These are phyloP conservation scores for Melanostigma gelatinosum DNA, from an alignment of 2,113 vertebrate genomes.

Conservation along the genomic window DNA sequence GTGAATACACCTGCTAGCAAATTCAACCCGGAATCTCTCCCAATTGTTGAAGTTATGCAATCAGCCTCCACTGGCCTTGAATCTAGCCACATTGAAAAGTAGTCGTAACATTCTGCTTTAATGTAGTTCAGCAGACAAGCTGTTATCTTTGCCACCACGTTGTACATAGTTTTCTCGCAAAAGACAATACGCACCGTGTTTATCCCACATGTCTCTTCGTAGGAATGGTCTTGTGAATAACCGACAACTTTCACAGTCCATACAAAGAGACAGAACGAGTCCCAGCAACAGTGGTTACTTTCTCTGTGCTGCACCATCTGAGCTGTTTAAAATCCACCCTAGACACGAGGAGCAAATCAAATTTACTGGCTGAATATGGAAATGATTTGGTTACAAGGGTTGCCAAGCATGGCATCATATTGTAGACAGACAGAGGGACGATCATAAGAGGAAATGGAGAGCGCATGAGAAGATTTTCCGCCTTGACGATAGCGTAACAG, in stretches of 20 bases:
- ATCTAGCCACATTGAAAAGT: background rate
- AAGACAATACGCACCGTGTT: background rate
- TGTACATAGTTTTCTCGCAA: background rate
- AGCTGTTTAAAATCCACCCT: conserved; percentile 43
- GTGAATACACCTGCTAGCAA: background rate
- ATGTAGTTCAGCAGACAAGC: background rate
- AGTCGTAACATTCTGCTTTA: background rate
- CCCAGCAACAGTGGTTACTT: background rate
- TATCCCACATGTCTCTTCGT: background rate
- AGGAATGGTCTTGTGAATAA: background rate
- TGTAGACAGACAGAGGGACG: conserved; percentile 23
- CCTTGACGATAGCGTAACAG: background rate
- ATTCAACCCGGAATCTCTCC: background rate
- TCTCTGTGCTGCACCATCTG: background rate
- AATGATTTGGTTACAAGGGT: conserved; percentile 63
- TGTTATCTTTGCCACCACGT: background rate
- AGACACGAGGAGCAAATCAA: conserved; percentile 43
- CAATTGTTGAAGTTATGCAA: background rate
- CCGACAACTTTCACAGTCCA: background rate
- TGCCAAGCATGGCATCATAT: conserved; percentile 37
- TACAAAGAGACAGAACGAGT: background rate
- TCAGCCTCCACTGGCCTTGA: background rate
- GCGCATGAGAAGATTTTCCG: conserved; percentile 9
- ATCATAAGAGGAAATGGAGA: conserved; percentile 28
- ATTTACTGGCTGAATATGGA: conserved; percentile 54